These are phyloP conservation scores for Dinoponera quadriceps DNA, from an alignment of 1,140 invertebrate species.

Conservation along the genomic window DNA sequence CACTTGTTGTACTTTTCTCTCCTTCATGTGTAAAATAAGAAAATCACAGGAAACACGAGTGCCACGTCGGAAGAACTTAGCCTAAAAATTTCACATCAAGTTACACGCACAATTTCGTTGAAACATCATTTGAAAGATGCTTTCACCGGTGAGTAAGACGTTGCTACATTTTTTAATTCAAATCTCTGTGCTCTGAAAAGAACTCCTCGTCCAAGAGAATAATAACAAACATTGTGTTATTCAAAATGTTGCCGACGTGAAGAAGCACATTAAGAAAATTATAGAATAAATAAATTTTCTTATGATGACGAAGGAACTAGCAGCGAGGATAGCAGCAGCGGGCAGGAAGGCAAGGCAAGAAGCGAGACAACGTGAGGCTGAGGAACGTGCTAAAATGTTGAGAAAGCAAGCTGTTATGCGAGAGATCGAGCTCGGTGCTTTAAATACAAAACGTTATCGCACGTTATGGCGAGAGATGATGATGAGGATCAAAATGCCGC, in stretches of 20 bases:
- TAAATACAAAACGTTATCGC: conserved; percentile 66
- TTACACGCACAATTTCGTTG: not conserved
- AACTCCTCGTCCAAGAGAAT: not conserved
- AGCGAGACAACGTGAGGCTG: not conserved
- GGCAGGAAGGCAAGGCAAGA: not conserved
- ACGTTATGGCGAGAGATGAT: conserved; percentile 76
- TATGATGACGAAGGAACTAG: not conserved
- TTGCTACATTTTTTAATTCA: not conserved
- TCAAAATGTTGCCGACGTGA: not conserved
- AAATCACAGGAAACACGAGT: not conserved
- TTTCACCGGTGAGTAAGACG: conserved; percentile 1
- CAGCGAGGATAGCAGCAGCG: not conserved
- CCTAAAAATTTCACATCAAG: conserved; percentile 6
- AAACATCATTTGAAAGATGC: conserved; percentile 12
- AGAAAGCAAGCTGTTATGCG: conserved; percentile 68
- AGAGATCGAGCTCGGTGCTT: conserved; percentile 72
- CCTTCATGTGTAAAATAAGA: conserved; percentile 7
- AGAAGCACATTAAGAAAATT: too few relatives aligned
- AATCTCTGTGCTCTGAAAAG: not conserved
- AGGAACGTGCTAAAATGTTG: conserved; percentile 20
- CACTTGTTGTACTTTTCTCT: too few relatives aligned
- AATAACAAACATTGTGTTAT: not conserved
- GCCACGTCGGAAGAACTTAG: not conserved
- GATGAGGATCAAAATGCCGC: conserved; percentile 72
- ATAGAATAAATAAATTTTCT: too few relatives aligned